phyloP scores from a whole-genome alignment of 1,140 invertebrate species.

The Rhopalosiphum padi region DNA sequence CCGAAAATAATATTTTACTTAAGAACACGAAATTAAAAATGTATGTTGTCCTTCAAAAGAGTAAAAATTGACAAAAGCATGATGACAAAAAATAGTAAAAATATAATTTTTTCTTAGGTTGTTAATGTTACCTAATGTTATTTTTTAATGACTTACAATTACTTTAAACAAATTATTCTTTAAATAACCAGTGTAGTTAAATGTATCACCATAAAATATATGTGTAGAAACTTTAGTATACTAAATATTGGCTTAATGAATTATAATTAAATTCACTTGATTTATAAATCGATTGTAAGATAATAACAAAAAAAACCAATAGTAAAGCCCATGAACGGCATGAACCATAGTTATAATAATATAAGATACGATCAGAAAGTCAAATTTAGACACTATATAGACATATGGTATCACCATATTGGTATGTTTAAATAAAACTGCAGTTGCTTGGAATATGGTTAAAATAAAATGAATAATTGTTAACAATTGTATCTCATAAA shows the following conservation, averaged over 20 bases:
- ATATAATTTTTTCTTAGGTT: too few species aligned
- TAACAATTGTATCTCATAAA: constrained; percentile 24
- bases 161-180: too few species aligned
- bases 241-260: not conserved
- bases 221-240: too few species aligned
- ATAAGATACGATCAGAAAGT: not conserved
- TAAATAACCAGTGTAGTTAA: too few species aligned
- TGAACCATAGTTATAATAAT: not conserved
- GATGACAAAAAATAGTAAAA: too few species aligned
- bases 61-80: too few species aligned
- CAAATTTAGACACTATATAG: not conserved
- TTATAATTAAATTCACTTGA: not conserved
- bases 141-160: too few species aligned
- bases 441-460: not conserved
- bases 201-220: too few species aligned
- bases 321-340: not conserved
- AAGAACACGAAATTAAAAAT: too few species aligned
- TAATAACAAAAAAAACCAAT: not conserved
- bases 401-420: not conserved
- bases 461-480: constrained; percentile 7
- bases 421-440: not conserved
- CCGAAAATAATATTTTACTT: too few species aligned
- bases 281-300: not conserved
- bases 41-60: too few species aligned
- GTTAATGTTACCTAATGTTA: too few species aligned